Evolutionary conservation across 2,888 invertebrate genomes (phyloP), one percentile per base, ranked within the genome.

Genomic region (Lordiphosa fenestrarum): DNA sequence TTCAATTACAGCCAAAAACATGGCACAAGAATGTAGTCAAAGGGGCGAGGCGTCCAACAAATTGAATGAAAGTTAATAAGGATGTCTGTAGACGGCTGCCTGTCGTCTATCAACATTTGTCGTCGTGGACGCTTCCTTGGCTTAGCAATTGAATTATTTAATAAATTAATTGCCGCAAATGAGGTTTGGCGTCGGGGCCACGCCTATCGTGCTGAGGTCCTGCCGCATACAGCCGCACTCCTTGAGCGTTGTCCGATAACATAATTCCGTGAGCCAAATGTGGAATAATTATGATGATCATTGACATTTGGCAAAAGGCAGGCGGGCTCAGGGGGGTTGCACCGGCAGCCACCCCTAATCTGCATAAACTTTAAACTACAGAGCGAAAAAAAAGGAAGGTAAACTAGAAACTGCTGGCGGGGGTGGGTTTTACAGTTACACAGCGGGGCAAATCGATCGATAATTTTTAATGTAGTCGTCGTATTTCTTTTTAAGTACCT

Each of bases 401-500:
- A 37, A 52, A 37, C 42, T 49, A 36, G 15, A 38, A 47, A 33
- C 30, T 25, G 19, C 6, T 15, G 40, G 40, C 13, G 21, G 36
- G 21, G 30, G 41, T 13, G 25, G 30, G 10, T 12, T n/a, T n/a
- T 52, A 33, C 10, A 35, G 30, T 30, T 25, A 30, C 30, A 30
- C 30, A 41, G 12, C 36, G 42, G 53, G 42, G 53, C 55, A 61
- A 74, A 72, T 78, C 83, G 80, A 84, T 80, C 78, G 78, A 80
- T 80, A 80, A 83, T 80, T 84, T 80, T 83, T 83, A 80, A 80
- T 80, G 83, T 83, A 77, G 77, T 77, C 83, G 77, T 15, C 15
- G 15, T 81, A 82, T 84, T 82, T 78, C 78, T 71, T 78, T 74
- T 78, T 74, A 71, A 70, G 78, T 80, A 73, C 84, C 73, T 84